Percentiles rank a stretch among this genome's conserved stretches.
phyloP scores from a whole-genome alignment of 2,797 vertebrate species.

The Catamblyrhynchus diadema region DNA sequence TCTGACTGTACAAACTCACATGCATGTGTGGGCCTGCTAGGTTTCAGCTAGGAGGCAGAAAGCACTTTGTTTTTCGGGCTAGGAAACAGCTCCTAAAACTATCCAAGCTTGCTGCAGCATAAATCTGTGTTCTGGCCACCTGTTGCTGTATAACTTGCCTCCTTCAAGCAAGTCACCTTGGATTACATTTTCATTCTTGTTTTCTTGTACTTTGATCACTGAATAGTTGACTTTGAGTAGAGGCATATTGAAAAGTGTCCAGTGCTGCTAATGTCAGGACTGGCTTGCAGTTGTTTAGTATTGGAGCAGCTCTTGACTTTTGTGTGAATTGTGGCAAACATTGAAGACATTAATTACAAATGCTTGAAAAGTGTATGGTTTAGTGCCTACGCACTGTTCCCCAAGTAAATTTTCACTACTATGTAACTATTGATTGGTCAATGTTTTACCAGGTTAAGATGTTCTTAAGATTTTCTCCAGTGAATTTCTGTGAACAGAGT shows the following conservation, averaged over 20 bases:
- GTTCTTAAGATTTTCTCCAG: neutral
- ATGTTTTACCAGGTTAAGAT: neutral
- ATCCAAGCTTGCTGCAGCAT: neutral
- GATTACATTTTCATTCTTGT: neutral
- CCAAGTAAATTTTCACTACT: neutral
- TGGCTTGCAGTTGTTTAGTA: neutral
- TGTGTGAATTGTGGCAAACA: neutral
- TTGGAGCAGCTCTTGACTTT: neutral
- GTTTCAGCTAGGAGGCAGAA: neutral
- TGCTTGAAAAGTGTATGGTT: neutral
- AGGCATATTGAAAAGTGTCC: neutral
- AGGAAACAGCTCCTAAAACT: neutral
- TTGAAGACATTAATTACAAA: neutral
- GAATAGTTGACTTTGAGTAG: neutral
- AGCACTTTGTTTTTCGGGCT: neutral
- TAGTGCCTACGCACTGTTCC: neutral
- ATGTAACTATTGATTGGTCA: neutral
- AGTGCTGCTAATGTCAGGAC: neutral
- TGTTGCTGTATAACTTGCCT: neutral
- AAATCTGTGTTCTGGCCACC: slow-evolving; percentile 7
- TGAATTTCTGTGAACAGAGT: neutral
- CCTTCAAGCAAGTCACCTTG: neutral
- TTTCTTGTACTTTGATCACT: neutral
- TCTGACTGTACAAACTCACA: fast-evolving
- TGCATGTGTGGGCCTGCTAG: neutral